phyloP scores from a whole-genome alignment of 53 echinoderm and acorn worm genomes.

The Temnopleurus reevesii region DNA sequence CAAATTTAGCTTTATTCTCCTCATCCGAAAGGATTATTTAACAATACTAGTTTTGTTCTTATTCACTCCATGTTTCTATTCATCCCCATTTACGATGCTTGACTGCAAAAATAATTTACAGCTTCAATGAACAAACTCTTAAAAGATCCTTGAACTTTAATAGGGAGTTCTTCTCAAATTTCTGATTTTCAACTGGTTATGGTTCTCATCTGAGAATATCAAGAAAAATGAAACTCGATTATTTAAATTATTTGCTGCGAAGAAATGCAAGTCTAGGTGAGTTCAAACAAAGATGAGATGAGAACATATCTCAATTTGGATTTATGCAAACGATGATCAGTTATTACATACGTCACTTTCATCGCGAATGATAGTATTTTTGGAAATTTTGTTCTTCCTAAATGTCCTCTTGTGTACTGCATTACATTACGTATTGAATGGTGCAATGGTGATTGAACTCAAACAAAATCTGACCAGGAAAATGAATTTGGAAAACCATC shows the following conservation, averaged over 20 bases:
- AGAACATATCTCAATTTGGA: neutral
- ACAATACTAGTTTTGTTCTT: too few relatives aligned
- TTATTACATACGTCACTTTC: conserved; percentile 42
- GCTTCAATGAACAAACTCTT: too few relatives aligned
- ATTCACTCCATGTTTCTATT: too few relatives aligned
- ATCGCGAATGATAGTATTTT: neutral
- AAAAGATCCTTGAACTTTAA: too few relatives aligned
- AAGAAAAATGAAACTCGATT: neutral
- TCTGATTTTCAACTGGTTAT: neutral
- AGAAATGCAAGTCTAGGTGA: neutral
- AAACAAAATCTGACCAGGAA: neutral
- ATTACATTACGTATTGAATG: neutral
- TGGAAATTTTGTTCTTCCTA: neutral
- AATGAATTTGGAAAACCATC: neutral
- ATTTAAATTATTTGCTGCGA: neutral
- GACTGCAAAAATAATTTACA: too few relatives aligned
- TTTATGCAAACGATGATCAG: conserved; percentile 3
- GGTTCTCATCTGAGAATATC: neutral
- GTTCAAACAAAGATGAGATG: neutral
- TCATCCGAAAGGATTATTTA: too few relatives aligned
- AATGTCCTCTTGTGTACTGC: neutral
- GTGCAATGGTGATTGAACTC: neutral
- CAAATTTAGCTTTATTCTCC: too few relatives aligned
- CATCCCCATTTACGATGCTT: too few relatives aligned
- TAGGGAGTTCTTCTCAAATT: neutral